These are phyloP conservation scores for Lasiurus borealis DNA, from an alignment of 2,113 vertebrate species.

Conservation along the genomic window DNA sequence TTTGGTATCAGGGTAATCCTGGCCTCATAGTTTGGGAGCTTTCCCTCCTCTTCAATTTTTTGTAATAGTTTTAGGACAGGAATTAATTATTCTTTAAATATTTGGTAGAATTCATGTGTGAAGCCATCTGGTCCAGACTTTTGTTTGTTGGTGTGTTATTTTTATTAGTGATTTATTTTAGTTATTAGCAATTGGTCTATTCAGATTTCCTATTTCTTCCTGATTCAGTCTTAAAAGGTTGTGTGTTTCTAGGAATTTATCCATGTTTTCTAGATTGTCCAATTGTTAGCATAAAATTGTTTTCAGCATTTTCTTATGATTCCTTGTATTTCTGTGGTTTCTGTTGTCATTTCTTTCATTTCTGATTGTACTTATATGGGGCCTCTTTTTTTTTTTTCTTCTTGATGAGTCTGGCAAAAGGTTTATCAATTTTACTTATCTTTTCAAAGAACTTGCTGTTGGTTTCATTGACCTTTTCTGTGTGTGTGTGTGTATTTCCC, in stretches of 20 bases:
- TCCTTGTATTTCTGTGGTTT: neutral
- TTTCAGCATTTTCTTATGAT: neutral
- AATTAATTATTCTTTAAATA: neutral
- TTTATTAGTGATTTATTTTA: neutral
- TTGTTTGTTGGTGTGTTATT: neutral
- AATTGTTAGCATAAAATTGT: neutral
- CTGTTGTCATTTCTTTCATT: neutral
- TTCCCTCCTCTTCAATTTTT: neutral
- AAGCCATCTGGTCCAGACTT: neutral
- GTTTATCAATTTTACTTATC: neutral
- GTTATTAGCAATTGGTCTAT: neutral
- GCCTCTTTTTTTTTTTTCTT: too few species aligned
- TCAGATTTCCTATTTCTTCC: neutral
- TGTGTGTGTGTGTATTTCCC: neutral
- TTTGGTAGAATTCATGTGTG: neutral
- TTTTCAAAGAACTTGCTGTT: neutral
- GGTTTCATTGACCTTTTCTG: neutral
- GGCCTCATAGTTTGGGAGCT: neutral
- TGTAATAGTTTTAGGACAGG: neutral
- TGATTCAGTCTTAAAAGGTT: neutral
- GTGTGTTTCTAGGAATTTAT: neutral
- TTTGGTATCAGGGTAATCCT: neutral
- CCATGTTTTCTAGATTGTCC: neutral
- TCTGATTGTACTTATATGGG: neutral
- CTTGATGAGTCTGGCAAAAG: neutral